Conservation (phyloP, 2,888 invertebrate species). For the Ariolimax columbianus region DNA sequence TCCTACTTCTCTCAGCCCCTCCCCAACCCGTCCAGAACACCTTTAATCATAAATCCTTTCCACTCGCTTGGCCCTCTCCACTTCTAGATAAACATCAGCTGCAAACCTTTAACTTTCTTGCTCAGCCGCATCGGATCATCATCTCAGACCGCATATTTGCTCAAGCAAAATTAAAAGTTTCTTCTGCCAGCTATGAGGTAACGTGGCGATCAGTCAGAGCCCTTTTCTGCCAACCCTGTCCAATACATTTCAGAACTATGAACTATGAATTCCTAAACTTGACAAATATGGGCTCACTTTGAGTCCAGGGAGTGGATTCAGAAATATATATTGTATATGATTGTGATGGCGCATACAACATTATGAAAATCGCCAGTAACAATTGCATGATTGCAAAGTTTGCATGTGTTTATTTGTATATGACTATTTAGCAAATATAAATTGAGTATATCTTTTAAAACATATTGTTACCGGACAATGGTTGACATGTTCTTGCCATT, state of each 20-base stretch:
- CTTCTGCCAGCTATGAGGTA: constrained; percentile 39
- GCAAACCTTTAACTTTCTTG: constrained; percentile 28
- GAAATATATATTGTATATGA: too few relatives aligned
- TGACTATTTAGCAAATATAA: too few relatives aligned
- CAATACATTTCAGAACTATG: neutral
- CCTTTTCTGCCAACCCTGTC: constrained; percentile 13
- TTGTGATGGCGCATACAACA: too few relatives aligned
- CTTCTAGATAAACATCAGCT: constrained; percentile 4
- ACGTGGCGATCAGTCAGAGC: constrained; percentile 32
- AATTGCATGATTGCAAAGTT: too few relatives aligned
- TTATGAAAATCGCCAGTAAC: too few relatives aligned
- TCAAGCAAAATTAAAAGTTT: constrained; percentile 42
- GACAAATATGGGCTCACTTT: constrained; percentile 17
- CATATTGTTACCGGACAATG: too few relatives aligned
- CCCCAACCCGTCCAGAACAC: neutral
- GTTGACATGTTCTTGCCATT: too few relatives aligned
- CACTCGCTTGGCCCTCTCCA: neutral
- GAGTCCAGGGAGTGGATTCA: neutral
- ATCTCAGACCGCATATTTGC: constrained; percentile 40
- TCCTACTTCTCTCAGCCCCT: neutral
- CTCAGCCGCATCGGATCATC: constrained; percentile 26
- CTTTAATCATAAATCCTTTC: neutral
- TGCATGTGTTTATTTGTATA: too few relatives aligned
- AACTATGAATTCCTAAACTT: neutral
- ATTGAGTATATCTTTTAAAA: too few relatives aligned